Base-by-base conservation (phyloP, 2,113 vertebrate species). In the Macquaria ambigua region DNA sequence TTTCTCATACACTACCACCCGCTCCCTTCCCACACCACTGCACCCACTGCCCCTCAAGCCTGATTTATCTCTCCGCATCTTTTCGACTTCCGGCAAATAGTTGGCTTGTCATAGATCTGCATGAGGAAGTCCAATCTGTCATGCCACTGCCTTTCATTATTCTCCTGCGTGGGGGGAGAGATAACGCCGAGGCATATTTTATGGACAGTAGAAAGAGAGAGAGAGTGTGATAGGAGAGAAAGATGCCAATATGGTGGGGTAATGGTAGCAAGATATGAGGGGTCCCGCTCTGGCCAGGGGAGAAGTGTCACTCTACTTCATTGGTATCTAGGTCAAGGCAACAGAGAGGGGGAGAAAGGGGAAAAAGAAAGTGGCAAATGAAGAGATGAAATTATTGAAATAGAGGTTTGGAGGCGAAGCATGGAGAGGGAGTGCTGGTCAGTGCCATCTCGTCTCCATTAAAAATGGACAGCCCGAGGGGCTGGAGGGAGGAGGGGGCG, bases 301-400 rank as follows among this genome's bases (percentile, higher is more conserved):
- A 94, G 94, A 94, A 92, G 89, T 94, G 92, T 96, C 94, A 94
- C 92, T 95, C 93, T 91, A 34, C 95, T 93, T 93, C 85, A 84
- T 91, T 91, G 86, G 88, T 95, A 97, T 96, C 94, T 97, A 95
- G 95, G 96, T 97, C 96, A 97, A 95, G 93, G 92, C 95, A 89
- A 92, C 89, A 87, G 85, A 90, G 74, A 90, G 52, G 14, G 76
- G 90, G 76, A 84, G 63, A 55, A 80, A 9, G 11, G 48, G 12
- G 11, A 85, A 53, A 41, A 84, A 85, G 80, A 93, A 94, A 84
- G 62, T 94, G 82, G 91, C 90, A 95, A 94, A 95, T 91, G 88
- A 95, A 93, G 87, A 90, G 93, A 93, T 91, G 88, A 93, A 93
- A 94, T 93, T 79, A 93, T 92, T 93, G 72, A 94, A 95, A 94